Conservation (phyloP, 2,113 vertebrate genomes). For the Junco hyemalis region DNA sequence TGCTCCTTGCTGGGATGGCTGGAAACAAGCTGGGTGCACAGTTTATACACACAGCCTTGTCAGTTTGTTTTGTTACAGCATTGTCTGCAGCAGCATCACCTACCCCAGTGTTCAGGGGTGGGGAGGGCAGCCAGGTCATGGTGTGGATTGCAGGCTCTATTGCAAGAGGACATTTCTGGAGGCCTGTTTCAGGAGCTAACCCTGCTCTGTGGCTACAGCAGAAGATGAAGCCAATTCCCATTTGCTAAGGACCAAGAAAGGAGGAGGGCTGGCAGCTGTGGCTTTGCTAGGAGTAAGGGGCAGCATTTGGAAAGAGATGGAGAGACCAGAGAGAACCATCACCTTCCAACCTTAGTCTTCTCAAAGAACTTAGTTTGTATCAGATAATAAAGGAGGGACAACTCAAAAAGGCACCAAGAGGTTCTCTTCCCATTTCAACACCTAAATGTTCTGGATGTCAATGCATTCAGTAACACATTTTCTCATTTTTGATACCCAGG, state of each 20-base stretch:
- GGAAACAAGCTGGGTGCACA: not conserved
- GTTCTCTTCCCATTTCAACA: not conserved
- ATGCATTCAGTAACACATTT: not conserved
- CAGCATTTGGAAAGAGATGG: not conserved
- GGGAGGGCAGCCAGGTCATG: not conserved
- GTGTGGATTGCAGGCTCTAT: not conserved
- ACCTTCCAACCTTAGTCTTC: not conserved
- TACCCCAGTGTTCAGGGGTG: not conserved
- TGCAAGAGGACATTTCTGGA: not conserved
- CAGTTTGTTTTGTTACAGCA: not conserved
- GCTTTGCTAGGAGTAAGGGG: accelerated
- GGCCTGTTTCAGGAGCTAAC: not conserved
- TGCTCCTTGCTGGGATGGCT: not conserved
- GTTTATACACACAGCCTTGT: not conserved
- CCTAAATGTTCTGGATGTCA: not conserved
- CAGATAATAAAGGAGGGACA: not conserved
- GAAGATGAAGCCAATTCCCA: not conserved
- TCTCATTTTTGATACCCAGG: not conserved
- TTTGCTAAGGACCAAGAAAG: not conserved
- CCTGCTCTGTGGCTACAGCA: not conserved
- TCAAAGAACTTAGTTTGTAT: not conserved
- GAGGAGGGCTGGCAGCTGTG: not conserved
- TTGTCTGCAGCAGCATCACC: not conserved
- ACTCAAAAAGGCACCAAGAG: not conserved
- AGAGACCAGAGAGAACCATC: not conserved